Conservation (phyloP, 2,113 vertebrate species). For the Hippocampus barbouri region DNA sequence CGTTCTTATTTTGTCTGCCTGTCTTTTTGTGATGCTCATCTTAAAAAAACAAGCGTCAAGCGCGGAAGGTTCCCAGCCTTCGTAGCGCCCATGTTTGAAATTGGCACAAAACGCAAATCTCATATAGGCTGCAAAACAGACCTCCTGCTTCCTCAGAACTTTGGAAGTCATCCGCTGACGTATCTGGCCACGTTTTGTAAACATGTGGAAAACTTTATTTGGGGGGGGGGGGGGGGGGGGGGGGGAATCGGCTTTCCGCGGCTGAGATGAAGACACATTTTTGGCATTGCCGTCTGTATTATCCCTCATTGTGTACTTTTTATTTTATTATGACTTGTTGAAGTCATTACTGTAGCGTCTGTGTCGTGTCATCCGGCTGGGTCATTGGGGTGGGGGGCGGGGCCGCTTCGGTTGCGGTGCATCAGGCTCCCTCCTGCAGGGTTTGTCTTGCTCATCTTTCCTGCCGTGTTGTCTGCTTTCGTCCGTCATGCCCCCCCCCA, state of each 20-base stretch:
- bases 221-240: conserved; percentile 5
- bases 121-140: conserved; percentile 32
- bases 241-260: conserved; percentile 10
- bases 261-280: conserved; percentile 41
- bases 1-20: neutral
- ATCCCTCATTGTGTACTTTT: conserved; percentile 15
- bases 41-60: neutral
- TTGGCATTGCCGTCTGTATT: conserved; percentile 8
- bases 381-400: neutral
- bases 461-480: conserved; percentile 24
- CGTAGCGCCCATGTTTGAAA: conserved; percentile 12
- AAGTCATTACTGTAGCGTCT: conserved; percentile 1
- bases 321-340: conserved; percentile 18
- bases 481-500: conserved; percentile 22
- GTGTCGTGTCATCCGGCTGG: conserved; percentile 9
- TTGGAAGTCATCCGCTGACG: conserved; percentile 21
- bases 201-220: conserved; percentile 39
- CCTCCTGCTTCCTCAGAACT: conserved; percentile 18
- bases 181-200: conserved; percentile 38
- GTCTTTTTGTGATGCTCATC: conserved; percentile 4
- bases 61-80: conserved; percentile 1
- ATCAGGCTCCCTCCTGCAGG: conserved; percentile 34
- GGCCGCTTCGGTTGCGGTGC: conserved; percentile 3
- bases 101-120: conserved; percentile 32
- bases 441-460: conserved; percentile 24